Conservation (phyloP, 2,113 vertebrate genomes). For the Garra rufa region DNA sequence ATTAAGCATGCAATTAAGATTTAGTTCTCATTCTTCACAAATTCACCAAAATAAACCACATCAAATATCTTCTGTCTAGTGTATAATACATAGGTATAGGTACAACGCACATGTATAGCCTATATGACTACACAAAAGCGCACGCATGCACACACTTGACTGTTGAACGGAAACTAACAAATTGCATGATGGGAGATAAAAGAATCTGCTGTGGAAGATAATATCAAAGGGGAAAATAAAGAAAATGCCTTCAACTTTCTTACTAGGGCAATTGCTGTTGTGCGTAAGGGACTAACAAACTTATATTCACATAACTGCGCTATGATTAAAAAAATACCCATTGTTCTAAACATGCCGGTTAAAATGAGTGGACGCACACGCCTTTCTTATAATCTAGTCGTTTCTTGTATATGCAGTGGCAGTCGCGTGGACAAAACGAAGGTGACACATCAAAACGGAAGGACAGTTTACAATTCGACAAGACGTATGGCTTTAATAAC, state of each 20-base stretch:
- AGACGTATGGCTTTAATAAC: constrained; percentile 3
- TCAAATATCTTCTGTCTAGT: too few species aligned
- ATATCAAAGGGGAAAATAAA: constrained; percentile 42
- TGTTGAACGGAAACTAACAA: constrained; percentile 39
- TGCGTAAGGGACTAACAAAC: constrained; percentile 15
- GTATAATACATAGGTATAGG: too few species aligned
- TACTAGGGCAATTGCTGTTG: neutral
- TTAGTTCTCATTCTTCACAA: neutral
- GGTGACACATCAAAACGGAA: constrained; percentile 21
- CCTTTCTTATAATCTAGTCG: neutral
- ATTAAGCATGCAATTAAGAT: neutral
- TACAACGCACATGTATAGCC: neutral
- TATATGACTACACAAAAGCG: neutral
- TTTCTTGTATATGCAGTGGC: neutral
- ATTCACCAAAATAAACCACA: neutral
- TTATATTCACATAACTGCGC: neutral
- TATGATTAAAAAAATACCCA: neutral
- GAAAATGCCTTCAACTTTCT: constrained; percentile 32
- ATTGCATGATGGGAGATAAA: constrained; percentile 45
- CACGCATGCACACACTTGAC: neutral
- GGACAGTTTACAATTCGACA: neutral
- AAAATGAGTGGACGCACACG: neutral
- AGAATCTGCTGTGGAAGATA: constrained; percentile 41
- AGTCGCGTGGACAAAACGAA: neutral
- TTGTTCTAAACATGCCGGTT: neutral